Evolutionary conservation across 1,140 invertebrate genomes (phyloP).

Genomic region (Lepidurus apus): DNA sequence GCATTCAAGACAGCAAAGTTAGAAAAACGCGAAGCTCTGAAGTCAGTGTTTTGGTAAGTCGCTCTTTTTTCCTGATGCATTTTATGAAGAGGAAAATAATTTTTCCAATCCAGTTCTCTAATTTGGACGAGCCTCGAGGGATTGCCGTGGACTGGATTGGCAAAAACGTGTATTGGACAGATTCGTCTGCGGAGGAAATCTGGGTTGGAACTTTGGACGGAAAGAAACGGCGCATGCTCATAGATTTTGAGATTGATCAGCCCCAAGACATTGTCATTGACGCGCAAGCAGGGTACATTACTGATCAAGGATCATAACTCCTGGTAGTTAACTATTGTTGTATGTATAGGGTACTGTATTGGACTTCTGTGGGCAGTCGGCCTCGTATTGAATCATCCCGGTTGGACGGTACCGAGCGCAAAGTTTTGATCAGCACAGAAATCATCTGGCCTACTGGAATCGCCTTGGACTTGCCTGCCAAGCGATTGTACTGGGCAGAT

Average conservation of each 20-base stretch:
- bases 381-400: constrained; percentile 58
- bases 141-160: constrained; percentile 72
- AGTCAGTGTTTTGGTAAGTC: constrained; percentile 26
- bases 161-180: constrained; percentile 66
- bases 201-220: constrained; percentile 57
- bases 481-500: constrained; percentile 70
- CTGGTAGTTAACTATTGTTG: constrained; percentile 19
- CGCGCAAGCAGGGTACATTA: constrained; percentile 54
- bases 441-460: constrained; percentile 62
- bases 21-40: constrained; percentile 22
- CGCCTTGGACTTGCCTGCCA: constrained; percentile 60
- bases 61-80: constrained; percentile 26
- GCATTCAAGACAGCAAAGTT: background rate
- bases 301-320: constrained; percentile 18
- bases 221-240: constrained; percentile 52
- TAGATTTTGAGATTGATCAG: constrained; percentile 54
- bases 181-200: constrained; percentile 57
- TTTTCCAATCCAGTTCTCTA: constrained; percentile 41
- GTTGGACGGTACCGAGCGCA: constrained; percentile 59
- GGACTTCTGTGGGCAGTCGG: constrained; percentile 47
- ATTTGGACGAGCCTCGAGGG: constrained; percentile 59
- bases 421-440: constrained; percentile 50
- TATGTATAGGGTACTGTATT: constrained; percentile 43
- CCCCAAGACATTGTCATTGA: constrained; percentile 62
- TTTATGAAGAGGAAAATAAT: background rate